Conservation (phyloP, 2,797 vertebrate species). For the Pseudochromis fuscus region DNA sequence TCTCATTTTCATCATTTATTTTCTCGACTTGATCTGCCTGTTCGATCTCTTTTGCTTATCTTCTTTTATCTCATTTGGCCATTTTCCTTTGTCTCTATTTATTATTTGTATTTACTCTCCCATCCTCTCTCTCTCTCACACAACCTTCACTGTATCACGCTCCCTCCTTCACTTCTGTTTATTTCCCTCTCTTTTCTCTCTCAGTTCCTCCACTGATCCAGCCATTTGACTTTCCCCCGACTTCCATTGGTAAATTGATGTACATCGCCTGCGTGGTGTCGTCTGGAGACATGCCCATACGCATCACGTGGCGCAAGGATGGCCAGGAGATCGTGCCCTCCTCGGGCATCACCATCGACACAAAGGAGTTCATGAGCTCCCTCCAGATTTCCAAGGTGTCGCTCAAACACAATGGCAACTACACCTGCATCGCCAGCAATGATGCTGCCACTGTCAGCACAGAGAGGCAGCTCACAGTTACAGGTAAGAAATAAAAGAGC, state of each 20-base stretch:
- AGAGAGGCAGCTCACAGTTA: constrained; percentile 96
- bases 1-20: constrained; percentile 39
- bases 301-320: constrained; percentile 98
- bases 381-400: constrained; percentile 96
- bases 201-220: constrained; percentile 97
- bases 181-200: constrained; percentile 8
- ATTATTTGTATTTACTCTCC: constrained; percentile 24
- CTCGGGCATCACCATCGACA: constrained; percentile 96
- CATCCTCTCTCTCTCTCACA: constrained; percentile 59
- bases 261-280: constrained; percentile 99
- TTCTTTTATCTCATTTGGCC: constrained; percentile 33
- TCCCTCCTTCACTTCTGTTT: constrained; percentile 13
- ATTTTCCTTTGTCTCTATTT: constrained; percentile 19
- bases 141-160: background rate
- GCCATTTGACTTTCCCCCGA: constrained; percentile 97
- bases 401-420: constrained; percentile 97
- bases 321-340: constrained; percentile 96
- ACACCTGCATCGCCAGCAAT: constrained; percentile 96
- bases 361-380: constrained; percentile 97
- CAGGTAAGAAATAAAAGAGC: constrained; percentile 83
- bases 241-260: constrained; percentile 97
- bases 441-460: constrained; percentile 96
- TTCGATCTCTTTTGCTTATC: constrained; percentile 32
- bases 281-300: constrained; percentile 98
- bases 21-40: constrained; percentile 28